Conservation (phyloP, 2,888 invertebrate genomes). For the Thecophora atra region DNA sequence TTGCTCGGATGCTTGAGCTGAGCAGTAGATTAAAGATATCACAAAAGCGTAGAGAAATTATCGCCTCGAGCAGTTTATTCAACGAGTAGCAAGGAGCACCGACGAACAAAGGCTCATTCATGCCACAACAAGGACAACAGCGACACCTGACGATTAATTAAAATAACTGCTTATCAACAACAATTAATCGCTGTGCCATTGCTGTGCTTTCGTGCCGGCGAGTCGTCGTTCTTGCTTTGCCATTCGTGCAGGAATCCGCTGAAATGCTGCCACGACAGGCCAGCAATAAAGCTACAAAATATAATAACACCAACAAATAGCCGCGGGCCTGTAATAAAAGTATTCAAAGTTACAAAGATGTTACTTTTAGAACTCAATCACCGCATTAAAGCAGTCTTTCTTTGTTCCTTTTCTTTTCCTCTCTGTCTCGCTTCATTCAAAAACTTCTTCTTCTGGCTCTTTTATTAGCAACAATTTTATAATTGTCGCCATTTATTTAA, state of each 20-base stretch:
- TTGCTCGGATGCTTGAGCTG: neutral
- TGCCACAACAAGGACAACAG: conserved; percentile 41
- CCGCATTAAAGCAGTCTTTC: too few species aligned
- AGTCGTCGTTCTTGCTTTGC: neutral
- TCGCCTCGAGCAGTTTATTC: neutral
- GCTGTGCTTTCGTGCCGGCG: neutral
- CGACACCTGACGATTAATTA: conserved; percentile 61
- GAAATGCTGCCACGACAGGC: neutral
- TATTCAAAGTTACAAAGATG: neutral
- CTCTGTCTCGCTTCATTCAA: too few species aligned
- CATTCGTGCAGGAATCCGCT: too few species aligned
- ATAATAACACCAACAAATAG: neutral
- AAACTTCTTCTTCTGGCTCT: too few species aligned
- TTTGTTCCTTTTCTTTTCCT: too few species aligned
- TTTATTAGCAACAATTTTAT: too few species aligned
- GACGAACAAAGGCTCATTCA: neutral
- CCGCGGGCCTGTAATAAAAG: conserved; percentile 26
- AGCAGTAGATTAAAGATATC: neutral
- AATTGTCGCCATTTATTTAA: too few species aligned
- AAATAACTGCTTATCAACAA: conserved; percentile 40
- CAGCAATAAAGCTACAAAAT: neutral
- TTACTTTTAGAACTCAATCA: too few species aligned
- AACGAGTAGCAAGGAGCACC: neutral
- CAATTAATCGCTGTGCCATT: conserved; percentile 13
- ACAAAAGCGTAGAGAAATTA: neutral